Evolutionary conservation across 2,113 vertebrate genomes (phyloP).

Genomic region (Sterrhoptilus dennistouni): DNA sequence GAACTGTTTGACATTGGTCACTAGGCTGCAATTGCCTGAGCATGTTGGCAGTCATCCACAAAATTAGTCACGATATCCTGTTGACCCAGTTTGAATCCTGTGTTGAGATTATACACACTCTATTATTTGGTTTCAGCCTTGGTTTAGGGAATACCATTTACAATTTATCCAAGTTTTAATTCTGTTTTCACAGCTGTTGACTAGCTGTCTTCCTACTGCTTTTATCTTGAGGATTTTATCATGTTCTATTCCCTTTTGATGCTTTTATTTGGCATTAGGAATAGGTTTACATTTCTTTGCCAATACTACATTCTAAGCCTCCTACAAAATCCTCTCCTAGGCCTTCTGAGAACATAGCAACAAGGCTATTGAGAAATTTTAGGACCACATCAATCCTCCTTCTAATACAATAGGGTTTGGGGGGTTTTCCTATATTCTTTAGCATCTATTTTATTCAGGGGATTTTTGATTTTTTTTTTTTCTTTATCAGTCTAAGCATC

Average conservation of each 20-base stretch:
- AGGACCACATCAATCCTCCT: background rate
- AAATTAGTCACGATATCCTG: conserved; percentile 7
- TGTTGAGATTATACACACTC: conserved; percentile 3
- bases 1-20: conserved; percentile 58
- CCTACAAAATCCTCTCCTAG: background rate
- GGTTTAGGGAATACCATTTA: background rate
- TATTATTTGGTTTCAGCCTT: conserved; percentile 30
- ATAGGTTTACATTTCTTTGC: background rate
- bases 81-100: conserved; percentile 40
- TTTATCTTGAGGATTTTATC: conserved; percentile 37
- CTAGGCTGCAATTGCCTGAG: conserved; percentile 25
- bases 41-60: conserved; percentile 12
- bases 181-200: conserved; percentile 50
- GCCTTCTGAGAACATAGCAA: background rate
- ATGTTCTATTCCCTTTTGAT: background rate
- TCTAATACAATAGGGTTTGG: background rate
- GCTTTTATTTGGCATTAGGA: conserved; percentile 16
- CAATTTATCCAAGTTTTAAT: conserved; percentile 53
- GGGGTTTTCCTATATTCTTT: background rate
- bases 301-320: background rate
- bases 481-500: background rate
- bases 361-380: background rate
- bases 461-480: background rate
- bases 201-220: background rate
- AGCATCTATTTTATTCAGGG: background rate